Conservation (phyloP, 2,113 vertebrate species). For the Lophura nycthemera region DNA sequence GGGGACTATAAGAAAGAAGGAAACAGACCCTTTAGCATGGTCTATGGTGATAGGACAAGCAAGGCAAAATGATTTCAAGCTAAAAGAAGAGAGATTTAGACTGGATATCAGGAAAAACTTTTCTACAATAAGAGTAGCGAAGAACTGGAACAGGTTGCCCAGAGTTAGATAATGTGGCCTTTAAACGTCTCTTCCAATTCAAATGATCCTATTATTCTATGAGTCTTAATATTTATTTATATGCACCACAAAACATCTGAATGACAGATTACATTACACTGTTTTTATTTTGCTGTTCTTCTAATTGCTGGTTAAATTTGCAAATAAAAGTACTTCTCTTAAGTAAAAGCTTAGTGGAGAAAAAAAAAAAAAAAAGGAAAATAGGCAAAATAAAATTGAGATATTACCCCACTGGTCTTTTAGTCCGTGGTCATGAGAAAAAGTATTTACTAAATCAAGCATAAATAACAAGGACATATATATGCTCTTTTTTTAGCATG, state of each 20-base stretch:
- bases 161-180: too few species aligned
- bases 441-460: neutral
- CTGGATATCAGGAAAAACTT: too few species aligned
- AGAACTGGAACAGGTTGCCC: neutral
- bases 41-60: too few species aligned
- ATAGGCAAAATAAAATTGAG: neutral
- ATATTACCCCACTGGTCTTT: neutral
- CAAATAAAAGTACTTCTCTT: neutral
- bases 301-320: neutral
- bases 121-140: too few species aligned
- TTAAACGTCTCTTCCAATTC: too few species aligned
- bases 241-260: neutral
- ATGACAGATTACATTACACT: neutral
- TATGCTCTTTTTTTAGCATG: neutral
- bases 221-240: neutral
- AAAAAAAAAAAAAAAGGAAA: neutral
- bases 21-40: too few species aligned
- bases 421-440: neutral
- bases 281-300: neutral
- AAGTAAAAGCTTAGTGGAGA: neutral
- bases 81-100: too few species aligned
- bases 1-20: too few species aligned
- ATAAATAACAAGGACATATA: neutral
- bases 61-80: too few species aligned
- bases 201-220: too few species aligned